Evolutionary conservation across 37 sponge, comb jelly and placozoan species (phyloP).

Genomic region (Theonella swinhoei): DNA sequence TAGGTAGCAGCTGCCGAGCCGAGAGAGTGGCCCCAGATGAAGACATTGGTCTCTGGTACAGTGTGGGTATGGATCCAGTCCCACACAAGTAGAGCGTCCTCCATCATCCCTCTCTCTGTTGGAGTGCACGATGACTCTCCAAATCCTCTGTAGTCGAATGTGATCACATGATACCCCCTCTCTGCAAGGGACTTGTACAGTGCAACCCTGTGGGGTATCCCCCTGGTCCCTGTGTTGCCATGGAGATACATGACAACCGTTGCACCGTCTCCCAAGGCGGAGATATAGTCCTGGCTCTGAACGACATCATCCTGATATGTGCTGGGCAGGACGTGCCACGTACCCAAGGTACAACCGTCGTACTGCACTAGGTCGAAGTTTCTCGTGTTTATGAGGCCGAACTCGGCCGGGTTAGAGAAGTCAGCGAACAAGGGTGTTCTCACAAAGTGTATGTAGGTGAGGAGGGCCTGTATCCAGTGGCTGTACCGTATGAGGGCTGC

Average conservation of each 20-base stretch:
- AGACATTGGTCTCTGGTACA: slow-evolving; percentile 52
- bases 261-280: slow-evolving; percentile 45
- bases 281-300: slow-evolving; percentile 1
- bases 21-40: slow-evolving; percentile 93
- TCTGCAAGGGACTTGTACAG: slow-evolving; percentile 69
- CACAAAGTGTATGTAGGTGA: slow-evolving; percentile 70
- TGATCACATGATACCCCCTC: slow-evolving; percentile 70
- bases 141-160: slow-evolving; percentile 94
- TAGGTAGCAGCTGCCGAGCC: slow-evolving; percentile 82
- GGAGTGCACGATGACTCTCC: slow-evolving; percentile 78
- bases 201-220: slow-evolving; percentile 63
- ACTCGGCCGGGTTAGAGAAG: slow-evolving; percentile 56
- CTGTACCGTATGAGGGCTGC: slow-evolving; percentile 25
- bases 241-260: slow-evolving; percentile 80
- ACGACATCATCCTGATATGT: slow-evolving; percentile 1
- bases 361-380: slow-evolving; percentile 49
- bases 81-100: slow-evolving; percentile 73
- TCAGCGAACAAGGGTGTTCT: slow-evolving; percentile 57
- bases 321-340: slow-evolving; percentile 66
- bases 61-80: slow-evolving; percentile 62
- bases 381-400: slow-evolving; percentile 45
- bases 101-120: slow-evolving; percentile 76
- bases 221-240: slow-evolving; percentile 80
- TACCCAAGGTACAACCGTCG: slow-evolving; percentile 22
- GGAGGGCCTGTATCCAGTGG: slow-evolving; percentile 30